These are phyloP conservation scores for Phainopepla nitens DNA, from an alignment of 2,113 vertebrate genomes.

Conservation along the genomic window DNA sequence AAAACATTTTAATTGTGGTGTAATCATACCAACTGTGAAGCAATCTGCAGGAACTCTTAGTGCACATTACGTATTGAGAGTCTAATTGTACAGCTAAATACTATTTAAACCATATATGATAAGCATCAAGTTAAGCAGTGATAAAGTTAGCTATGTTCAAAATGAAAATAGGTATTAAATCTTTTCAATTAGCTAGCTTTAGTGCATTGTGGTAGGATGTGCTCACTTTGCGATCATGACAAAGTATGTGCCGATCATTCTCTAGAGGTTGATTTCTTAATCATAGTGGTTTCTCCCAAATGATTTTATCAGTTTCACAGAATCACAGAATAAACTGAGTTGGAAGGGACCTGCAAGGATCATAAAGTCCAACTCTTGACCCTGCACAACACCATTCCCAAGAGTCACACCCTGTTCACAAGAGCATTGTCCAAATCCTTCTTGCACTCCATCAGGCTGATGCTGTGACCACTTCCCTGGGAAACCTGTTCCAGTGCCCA, in stretches of 20 bases:
- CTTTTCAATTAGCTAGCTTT: neutral
- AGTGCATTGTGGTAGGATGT: neutral
- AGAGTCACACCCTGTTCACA: neutral
- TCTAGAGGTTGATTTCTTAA: neutral
- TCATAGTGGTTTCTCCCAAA: neutral
- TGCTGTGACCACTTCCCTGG: neutral
- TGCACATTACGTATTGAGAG: rapidly evolving
- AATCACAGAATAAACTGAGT: neutral
- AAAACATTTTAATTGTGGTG: neutral
- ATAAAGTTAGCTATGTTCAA: neutral
- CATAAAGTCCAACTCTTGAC: neutral
- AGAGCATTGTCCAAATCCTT: neutral
- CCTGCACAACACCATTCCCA: neutral
- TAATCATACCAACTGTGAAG: neutral
- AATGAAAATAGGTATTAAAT: neutral
- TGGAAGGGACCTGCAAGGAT: neutral
- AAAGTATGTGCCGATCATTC: neutral
- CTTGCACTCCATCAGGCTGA: neutral
- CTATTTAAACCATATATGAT: neutral
- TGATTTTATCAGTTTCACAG: neutral
- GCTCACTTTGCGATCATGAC: neutral
- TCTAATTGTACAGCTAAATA: neutral
- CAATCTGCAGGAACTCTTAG: neutral
- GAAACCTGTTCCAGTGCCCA: neutral
- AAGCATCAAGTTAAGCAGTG: neutral